phyloP scores from a whole-genome alignment of 2,797 vertebrate genomes.

The Allobates femoralis region DNA sequence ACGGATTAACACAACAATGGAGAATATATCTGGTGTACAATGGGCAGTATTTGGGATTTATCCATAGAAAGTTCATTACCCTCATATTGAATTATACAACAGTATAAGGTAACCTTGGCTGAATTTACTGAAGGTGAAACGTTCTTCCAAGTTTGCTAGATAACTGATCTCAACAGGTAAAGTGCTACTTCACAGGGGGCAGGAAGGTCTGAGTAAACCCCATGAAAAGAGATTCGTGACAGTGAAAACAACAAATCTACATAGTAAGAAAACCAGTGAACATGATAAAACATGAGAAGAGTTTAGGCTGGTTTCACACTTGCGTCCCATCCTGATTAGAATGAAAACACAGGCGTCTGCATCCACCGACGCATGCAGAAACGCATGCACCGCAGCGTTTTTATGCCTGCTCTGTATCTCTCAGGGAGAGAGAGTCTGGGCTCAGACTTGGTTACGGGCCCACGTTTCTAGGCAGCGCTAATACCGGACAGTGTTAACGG shows the following conservation, averaged over 20 bases:
- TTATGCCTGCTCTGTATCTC: too few relatives aligned
- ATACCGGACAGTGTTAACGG: too few relatives aligned
- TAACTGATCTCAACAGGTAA: slow-evolving; percentile 32
- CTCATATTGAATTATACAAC: neutral
- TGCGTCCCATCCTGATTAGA: too few relatives aligned
- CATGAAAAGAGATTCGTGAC: neutral
- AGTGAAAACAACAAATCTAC: neutral
- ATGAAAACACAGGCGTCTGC: too few relatives aligned
- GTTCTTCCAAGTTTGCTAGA: slow-evolving; percentile 20
- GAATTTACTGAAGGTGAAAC: slow-evolving; percentile 26
- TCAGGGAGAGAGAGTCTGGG: too few relatives aligned
- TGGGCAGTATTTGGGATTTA: neutral
- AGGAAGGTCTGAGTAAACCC: neutral
- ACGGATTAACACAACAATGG: slow-evolving; percentile 33
- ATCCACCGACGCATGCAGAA: too few relatives aligned
- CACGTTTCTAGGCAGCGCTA: too few relatives aligned
- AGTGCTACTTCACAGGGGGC: neutral
- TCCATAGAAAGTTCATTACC: slow-evolving; percentile 7
- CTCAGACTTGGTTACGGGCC: too few relatives aligned
- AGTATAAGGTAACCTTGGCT: slow-evolving; percentile 17
- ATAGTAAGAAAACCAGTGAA: neutral
- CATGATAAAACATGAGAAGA: neutral
- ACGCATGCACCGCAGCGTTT: too few relatives aligned
- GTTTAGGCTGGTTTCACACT: too few relatives aligned
- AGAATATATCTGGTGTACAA: slow-evolving; percentile 19